phyloP scores from a whole-genome alignment of 2,888 invertebrate species.

The Cerastis leucographa region DNA sequence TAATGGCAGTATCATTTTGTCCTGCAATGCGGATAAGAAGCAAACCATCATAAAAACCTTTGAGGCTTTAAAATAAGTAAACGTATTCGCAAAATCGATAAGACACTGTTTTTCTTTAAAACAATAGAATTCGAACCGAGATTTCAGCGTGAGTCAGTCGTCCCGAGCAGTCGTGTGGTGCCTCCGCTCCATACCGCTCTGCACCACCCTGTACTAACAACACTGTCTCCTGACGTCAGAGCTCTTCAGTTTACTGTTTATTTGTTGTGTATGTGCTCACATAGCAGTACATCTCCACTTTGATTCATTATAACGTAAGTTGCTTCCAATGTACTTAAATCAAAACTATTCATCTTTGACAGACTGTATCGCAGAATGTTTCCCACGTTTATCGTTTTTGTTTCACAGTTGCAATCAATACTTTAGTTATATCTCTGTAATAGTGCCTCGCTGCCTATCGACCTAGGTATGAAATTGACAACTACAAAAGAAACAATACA shows the following conservation, averaged over 20 bases:
- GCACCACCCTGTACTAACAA: neutral
- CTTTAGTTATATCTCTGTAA: neutral
- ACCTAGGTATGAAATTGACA: neutral
- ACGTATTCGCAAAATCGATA: neutral
- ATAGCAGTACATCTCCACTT: neutral
- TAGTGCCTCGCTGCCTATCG: neutral
- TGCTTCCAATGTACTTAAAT: neutral
- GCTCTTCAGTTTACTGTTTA: neutral
- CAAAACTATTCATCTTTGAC: neutral
- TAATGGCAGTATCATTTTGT: neutral
- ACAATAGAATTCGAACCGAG: neutral
- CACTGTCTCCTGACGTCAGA: neutral
- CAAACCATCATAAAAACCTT: neutral
- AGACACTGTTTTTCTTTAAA: neutral
- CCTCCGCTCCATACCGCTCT: neutral
- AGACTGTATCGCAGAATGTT: neutral
- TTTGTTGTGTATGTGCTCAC: neutral
- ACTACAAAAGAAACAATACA: neutral
- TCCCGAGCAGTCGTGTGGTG: neutral
- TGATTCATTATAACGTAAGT: neutral
- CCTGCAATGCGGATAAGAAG: neutral
- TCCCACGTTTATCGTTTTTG: too few relatives aligned
- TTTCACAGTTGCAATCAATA: neutral
- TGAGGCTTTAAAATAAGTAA: neutral
- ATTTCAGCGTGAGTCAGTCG: neutral